These are phyloP conservation scores for Habroteleia sp. DNA, from an alignment of 2,888 invertebrate genomes.

Conservation along the genomic window DNA sequence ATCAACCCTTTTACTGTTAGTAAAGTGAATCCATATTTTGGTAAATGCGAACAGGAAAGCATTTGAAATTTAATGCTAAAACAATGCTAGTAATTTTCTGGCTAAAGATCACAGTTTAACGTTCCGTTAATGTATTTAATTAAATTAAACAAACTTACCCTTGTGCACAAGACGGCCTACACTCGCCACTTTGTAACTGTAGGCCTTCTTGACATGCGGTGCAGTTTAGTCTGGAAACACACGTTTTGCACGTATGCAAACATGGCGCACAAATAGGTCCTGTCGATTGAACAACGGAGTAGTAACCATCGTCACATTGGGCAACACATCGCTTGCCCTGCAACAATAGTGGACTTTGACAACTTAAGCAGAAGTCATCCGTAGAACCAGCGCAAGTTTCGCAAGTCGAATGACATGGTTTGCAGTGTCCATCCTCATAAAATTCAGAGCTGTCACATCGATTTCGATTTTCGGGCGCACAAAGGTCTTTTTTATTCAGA, in stretches of 20 bases:
- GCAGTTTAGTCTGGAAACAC: slow-evolving; percentile 90
- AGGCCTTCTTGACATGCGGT: slow-evolving; percentile 89
- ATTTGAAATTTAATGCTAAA: too few species aligned
- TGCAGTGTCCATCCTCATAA: slow-evolving; percentile 87
- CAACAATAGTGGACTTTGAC: slow-evolving; percentile 87
- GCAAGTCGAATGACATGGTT: slow-evolving; percentile 89
- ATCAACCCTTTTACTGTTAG: too few species aligned
- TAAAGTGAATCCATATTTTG: too few species aligned
- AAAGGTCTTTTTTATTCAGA: slow-evolving; percentile 88
- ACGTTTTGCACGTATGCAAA: slow-evolving; percentile 89
- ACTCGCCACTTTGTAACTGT: slow-evolving; percentile 91
- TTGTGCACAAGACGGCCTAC: slow-evolving; percentile 89
- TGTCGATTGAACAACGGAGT: slow-evolving; percentile 84
- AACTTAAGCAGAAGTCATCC: slow-evolving; percentile 88
- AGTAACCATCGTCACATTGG: slow-evolving; percentile 89
- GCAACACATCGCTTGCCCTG: slow-evolving; percentile 89
- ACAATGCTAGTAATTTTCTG: too few species aligned
- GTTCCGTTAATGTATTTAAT: too few species aligned
- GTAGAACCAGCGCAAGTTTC: slow-evolving; percentile 91
- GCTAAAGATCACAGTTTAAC: too few species aligned
- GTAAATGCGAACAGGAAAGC: too few species aligned
- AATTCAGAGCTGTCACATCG: slow-evolving; percentile 86
- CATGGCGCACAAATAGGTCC: slow-evolving; percentile 86
- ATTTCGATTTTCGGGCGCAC: slow-evolving; percentile 87
- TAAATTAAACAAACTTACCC: slow-evolving; percentile 81